Evolutionary conservation across 2,113 vertebrate genomes (phyloP).

Genomic region (Aphyosemion australe): DNA sequence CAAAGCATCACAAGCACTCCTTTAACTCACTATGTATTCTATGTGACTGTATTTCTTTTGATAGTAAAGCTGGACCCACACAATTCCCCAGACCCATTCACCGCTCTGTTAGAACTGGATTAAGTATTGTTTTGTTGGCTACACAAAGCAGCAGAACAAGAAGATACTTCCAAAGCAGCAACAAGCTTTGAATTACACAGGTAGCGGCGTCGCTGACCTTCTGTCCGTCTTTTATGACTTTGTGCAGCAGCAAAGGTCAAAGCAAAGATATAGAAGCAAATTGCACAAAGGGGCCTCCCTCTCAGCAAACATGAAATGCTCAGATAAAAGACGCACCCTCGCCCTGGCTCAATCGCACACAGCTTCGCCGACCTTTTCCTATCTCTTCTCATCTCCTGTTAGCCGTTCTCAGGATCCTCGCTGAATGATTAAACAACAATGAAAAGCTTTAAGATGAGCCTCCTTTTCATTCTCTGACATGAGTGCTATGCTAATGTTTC

Average conservation of each 20-base stretch:
- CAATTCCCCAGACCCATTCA: not conserved
- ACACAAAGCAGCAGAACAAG: slow-evolving; percentile 21
- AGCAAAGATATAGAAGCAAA: slow-evolving; percentile 56
- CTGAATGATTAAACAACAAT: slow-evolving; percentile 81
- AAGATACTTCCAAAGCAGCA: slow-evolving; percentile 40
- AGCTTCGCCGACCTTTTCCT: slow-evolving; percentile 13
- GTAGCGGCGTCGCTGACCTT: slow-evolving; percentile 59
- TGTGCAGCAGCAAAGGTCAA: slow-evolving; percentile 45
- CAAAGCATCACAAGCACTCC: too few relatives aligned
- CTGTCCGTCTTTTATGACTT: slow-evolving; percentile 55
- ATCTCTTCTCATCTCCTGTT: slow-evolving; percentile 43
- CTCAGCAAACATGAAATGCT: slow-evolving; percentile 56
- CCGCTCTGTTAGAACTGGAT: not conserved
- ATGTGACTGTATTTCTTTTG: slow-evolving; percentile 2
- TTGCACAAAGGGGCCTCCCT: slow-evolving; percentile 52
- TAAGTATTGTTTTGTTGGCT: slow-evolving; percentile 7
- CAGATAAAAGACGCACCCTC: slow-evolving; percentile 28
- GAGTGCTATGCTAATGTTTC: slow-evolving; percentile 72
- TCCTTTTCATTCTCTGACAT: slow-evolving; percentile 69
- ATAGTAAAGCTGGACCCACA: slow-evolving; percentile 10
- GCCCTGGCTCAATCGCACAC: slow-evolving; percentile 14
- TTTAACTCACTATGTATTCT: not conserved
- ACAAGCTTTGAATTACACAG: slow-evolving; percentile 51
- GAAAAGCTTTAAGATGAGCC: slow-evolving; percentile 68
- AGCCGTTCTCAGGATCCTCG: slow-evolving; percentile 63